Percentiles rank a stretch among this genome's conserved stretches.
These are phyloP conservation scores for Rotaria sp. DNA, from an alignment of 2,888 invertebrate species.

Conservation along the genomic window DNA sequence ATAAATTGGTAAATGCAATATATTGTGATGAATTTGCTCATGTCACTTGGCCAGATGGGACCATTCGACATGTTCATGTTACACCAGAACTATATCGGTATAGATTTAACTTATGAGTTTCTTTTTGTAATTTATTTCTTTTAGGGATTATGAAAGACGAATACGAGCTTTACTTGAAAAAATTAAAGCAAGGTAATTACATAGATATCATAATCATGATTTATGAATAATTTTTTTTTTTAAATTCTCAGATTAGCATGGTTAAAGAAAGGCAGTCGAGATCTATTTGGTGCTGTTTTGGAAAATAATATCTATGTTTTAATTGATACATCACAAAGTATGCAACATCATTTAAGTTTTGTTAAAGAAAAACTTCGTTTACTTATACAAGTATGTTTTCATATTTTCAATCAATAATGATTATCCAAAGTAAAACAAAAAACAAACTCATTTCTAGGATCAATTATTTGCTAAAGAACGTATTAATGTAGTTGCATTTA, in stretches of 20 bases:
- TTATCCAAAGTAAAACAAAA: too few species aligned
- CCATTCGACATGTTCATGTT: conserved; percentile 52
- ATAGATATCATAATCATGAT: not conserved
- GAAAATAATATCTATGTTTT: conserved; percentile 54
- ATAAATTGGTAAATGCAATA: conserved; percentile 53
- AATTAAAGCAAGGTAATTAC: not conserved
- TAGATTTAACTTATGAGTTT: not conserved
- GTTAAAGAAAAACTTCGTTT: conserved; percentile 53
- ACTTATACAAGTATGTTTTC: conserved; percentile 50
- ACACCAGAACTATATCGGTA: conserved; percentile 52
- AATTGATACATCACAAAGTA: conserved; percentile 54
- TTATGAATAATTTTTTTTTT: not conserved
- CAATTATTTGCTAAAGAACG: conserved; percentile 54
- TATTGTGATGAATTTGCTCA: conserved; percentile 55
- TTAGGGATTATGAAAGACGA: conserved; percentile 14
- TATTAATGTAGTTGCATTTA: conserved; percentile 53
- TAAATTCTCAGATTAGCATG: conserved; percentile 48
- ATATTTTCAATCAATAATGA: too few species aligned
- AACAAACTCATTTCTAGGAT: conserved; percentile 46
- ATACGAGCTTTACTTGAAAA: not conserved
- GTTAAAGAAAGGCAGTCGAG: conserved; percentile 54
- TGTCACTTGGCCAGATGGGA: conserved; percentile 53
- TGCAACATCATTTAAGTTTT: conserved; percentile 53
- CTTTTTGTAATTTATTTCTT: not conserved
- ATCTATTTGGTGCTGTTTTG: conserved; percentile 55